A percentile compares a stretch with the other conserved stretches of the same genome.
These are phyloP conservation scores for Nysson spinosus DNA, from an alignment of 2,888 invertebrate species.

Conservation along the genomic window DNA sequence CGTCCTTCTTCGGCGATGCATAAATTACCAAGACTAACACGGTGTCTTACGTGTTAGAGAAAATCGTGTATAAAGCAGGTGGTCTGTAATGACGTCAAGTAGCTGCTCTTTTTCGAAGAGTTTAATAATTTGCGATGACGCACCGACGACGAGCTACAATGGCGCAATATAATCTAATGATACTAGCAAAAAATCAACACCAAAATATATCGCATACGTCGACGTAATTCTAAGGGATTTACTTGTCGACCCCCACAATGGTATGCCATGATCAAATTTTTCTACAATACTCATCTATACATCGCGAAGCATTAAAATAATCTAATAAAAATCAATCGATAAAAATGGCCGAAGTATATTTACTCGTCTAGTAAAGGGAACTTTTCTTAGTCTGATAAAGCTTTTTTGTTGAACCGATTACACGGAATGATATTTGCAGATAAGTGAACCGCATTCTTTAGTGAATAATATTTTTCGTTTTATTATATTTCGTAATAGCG, in stretches of 20 bases:
- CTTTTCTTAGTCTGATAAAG: constrained; percentile 19
- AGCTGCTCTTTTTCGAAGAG: constrained; percentile 44
- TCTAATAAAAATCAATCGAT: too few relatives aligned
- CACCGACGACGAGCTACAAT: constrained; percentile 31
- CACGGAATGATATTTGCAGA: constrained; percentile 11
- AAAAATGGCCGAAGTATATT: too few relatives aligned
- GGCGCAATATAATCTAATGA: constrained; percentile 31
- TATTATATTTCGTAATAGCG: constrained; percentile 11
- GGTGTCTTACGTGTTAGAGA: constrained; percentile 28
- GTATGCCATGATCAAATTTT: too few relatives aligned
- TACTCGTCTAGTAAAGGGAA: too few relatives aligned
- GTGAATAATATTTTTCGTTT: constrained; percentile 14
- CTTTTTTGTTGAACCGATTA: constrained; percentile 6
- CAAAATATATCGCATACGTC: too few relatives aligned
- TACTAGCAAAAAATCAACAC: too few relatives aligned
- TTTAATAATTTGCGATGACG: constrained; percentile 47
- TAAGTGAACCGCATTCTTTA: constrained; percentile 11
- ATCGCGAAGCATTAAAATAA: too few relatives aligned
- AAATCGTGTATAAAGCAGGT: constrained; percentile 47
- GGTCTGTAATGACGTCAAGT: constrained; percentile 50
- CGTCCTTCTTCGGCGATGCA: constrained; percentile 4
- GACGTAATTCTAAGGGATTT: too few relatives aligned
- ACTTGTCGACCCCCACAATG: too few relatives aligned
- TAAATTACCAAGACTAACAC: constrained; percentile 33
- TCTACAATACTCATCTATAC: too few relatives aligned